Evolutionary conservation across 2,888 invertebrate species (phyloP).

Genomic region (Synanthedon myopaeformis): DNA sequence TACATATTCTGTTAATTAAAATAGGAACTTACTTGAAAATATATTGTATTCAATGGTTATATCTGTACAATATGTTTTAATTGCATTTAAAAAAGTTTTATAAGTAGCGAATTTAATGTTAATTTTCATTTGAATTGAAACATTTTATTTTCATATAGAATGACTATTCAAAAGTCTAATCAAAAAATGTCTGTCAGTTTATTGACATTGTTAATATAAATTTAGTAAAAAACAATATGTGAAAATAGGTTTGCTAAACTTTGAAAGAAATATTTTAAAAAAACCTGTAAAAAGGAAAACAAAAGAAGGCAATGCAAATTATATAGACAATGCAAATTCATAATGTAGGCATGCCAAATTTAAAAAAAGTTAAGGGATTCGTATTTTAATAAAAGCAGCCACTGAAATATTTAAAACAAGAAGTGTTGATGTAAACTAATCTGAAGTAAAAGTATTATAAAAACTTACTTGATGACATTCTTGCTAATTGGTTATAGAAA

Average conservation of each 20-base stretch:
- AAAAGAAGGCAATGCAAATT: too few species aligned
- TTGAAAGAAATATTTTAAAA: too few species aligned
- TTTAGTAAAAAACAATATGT: too few species aligned
- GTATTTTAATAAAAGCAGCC: background rate
- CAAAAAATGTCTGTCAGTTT: too few species aligned
- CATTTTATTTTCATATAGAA: background rate
- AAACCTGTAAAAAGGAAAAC: too few species aligned
- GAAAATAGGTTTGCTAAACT: too few species aligned
- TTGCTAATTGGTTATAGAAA: background rate
- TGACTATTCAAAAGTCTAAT: too few species aligned
- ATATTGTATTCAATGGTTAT: constrained; percentile 7
- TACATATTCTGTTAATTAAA: background rate
- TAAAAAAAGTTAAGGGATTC: too few species aligned
- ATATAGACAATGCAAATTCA: too few species aligned
- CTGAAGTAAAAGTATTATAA: background rate
- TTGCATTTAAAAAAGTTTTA: constrained; percentile 16
- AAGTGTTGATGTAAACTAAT: too few species aligned
- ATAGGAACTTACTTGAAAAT: constrained; percentile 16
- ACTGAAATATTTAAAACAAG: constrained; percentile 1
- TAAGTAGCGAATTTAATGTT: constrained; percentile 20
- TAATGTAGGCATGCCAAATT: too few species aligned
- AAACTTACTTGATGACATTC: constrained; percentile 7
- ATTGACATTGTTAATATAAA: too few species aligned
- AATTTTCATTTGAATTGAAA: constrained; percentile 35
- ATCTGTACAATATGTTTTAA: constrained; percentile 19